These are phyloP conservation scores for Liasis olivaceus DNA, from an alignment of 2,797 vertebrate species.

Conservation along the genomic window DNA sequence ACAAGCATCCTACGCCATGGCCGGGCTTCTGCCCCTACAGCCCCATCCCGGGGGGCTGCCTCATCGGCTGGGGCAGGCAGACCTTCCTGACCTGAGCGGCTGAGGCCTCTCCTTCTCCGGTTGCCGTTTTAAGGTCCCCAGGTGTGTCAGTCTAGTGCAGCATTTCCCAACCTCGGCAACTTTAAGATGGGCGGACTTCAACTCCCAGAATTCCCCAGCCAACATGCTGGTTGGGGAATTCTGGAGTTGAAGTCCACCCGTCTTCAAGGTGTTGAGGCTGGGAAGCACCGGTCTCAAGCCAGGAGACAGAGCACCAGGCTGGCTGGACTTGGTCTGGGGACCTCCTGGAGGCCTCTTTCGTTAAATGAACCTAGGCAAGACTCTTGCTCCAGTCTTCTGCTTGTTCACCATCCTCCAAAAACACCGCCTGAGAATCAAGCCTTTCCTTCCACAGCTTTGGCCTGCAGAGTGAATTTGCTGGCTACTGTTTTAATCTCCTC, in stretches of 20 bases:
- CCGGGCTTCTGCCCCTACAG: constrained; percentile 3
- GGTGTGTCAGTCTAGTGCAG: not conserved
- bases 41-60: not conserved
- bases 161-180: too few species aligned
- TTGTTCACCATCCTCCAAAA: too few species aligned
- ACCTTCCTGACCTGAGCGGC: not conserved
- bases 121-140: not conserved
- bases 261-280: constrained; percentile 4
- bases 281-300: not conserved
- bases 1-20: not conserved
- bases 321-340: not conserved
- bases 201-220: too few species aligned
- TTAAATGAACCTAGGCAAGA: too few species aligned
- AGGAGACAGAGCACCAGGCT: not conserved
- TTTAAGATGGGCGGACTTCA: too few species aligned
- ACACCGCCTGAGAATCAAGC: too few species aligned
- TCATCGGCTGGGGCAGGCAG: constrained; percentile 2
- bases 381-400: too few species aligned
- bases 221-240: too few species aligned
- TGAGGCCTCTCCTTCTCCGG: not conserved
- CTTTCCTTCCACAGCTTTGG: too few species aligned
- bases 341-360: not conserved
- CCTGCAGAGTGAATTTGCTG: too few species aligned
- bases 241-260: not conserved
- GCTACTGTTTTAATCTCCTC: too few species aligned